Evolutionary conservation across 2,797 vertebrate genomes (phyloP).

Genomic region (Sphaeramia orbicularis): DNA sequence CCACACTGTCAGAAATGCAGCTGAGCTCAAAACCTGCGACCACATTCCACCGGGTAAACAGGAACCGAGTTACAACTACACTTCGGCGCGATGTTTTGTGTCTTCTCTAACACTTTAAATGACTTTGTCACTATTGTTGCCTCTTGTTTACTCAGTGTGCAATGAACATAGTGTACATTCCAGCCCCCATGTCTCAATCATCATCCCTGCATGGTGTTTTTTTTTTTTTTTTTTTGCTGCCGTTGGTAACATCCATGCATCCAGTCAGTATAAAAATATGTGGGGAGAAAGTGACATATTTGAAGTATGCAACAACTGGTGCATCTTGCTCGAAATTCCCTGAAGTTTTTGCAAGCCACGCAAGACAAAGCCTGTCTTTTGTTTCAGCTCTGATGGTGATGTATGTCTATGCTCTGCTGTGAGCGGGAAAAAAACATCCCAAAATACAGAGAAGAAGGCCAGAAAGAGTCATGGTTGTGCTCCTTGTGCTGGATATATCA

Average conservation of each 20-base stretch:
- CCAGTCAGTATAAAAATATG: constrained; percentile 55
- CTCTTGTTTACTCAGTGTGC: constrained; percentile 11
- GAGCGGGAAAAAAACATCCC: constrained; percentile 13
- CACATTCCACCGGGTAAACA: constrained; percentile 70
- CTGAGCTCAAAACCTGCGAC: constrained; percentile 50
- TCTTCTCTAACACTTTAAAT: constrained; percentile 50
- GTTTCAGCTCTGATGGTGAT: constrained; percentile 49
- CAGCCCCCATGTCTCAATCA: constrained; percentile 32
- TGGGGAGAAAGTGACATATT: constrained; percentile 70
- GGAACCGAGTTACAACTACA: constrained; percentile 52
- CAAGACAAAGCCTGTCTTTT: constrained; percentile 72
- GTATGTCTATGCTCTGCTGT: constrained; percentile 22
- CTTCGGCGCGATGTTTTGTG: constrained; percentile 48
- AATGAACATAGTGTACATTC: constrained; percentile 36
- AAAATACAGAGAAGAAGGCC: constrained; percentile 18
- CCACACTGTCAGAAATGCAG: constrained; percentile 69
- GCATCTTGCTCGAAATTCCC: constrained; percentile 71
- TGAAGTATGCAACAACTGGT: constrained; percentile 71
- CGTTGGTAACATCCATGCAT: constrained; percentile 23
- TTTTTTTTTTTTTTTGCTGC: constrained; percentile 18
- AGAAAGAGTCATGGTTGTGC: constrained; percentile 30
- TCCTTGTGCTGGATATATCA: constrained; percentile 25
- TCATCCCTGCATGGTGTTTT: constrained; percentile 11
- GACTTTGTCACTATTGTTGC: constrained; percentile 17
- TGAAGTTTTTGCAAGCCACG: constrained; percentile 66